Conservation (phyloP, 1,140 invertebrate genomes). For the Drosophila littoralis region DNA sequence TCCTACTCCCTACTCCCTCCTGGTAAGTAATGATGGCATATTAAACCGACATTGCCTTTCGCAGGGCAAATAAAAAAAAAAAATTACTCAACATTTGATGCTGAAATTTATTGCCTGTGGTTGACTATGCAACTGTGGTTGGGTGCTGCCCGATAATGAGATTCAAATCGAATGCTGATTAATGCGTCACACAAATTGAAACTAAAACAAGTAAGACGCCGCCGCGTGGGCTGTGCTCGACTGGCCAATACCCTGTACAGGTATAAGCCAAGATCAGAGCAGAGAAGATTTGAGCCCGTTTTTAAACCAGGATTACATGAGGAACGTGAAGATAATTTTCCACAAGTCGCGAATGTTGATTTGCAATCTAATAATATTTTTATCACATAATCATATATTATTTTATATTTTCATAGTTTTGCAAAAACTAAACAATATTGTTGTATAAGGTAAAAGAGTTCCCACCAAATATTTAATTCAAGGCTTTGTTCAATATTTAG, state of each 20-base stretch:
- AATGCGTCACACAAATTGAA: constrained; percentile 74
- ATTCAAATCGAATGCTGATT: constrained; percentile 77
- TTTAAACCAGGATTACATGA: too few relatives aligned
- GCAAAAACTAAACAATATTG: too few relatives aligned
- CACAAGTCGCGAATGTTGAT: too few relatives aligned
- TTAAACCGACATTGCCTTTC: constrained; percentile 44
- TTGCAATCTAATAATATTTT: too few relatives aligned
- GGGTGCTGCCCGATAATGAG: constrained; percentile 59
- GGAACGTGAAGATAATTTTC: too few relatives aligned
- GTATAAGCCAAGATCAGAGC: too few relatives aligned
- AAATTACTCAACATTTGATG: constrained; percentile 77
- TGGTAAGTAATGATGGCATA: constrained; percentile 69
- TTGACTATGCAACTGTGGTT: constrained; percentile 15
- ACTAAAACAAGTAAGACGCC: constrained; percentile 51
- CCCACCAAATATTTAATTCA: too few relatives aligned
- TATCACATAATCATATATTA: too few relatives aligned
- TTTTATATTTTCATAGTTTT: too few relatives aligned
- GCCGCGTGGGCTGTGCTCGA: background rate
- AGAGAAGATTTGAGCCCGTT: too few relatives aligned
- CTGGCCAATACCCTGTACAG: constrained; percentile 27
- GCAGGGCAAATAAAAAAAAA: constrained; percentile 11
- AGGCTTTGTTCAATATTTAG: too few relatives aligned
- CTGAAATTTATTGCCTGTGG: constrained; percentile 67
- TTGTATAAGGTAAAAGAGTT: too few relatives aligned
- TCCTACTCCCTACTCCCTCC: constrained; percentile 13